A percentile compares a stretch with the other conserved stretches of the same genome.
Conservation (phyloP, 2,113 vertebrate genomes). For the Emydocephalus ijimae region DNA sequence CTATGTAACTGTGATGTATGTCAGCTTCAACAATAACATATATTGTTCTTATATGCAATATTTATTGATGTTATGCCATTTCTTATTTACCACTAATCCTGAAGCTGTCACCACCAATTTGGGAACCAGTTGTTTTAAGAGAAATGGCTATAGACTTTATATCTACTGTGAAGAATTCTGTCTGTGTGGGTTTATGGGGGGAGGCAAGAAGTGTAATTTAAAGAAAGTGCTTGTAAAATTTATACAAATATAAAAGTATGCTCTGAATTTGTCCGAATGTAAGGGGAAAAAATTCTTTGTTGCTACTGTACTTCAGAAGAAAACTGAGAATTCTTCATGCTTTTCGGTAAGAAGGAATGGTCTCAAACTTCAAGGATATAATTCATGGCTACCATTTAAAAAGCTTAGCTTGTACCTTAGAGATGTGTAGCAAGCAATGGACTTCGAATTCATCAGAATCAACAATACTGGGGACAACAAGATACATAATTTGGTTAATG, state of each 20-base stretch:
- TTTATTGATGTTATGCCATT: constrained; percentile 36
- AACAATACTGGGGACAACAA: background rate
- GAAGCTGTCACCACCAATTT: constrained; percentile 44
- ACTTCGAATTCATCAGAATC: background rate
- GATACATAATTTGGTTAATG: background rate
- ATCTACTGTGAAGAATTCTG: background rate
- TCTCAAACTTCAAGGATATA: background rate
- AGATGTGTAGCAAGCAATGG: background rate
- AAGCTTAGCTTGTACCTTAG: background rate
- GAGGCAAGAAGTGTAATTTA: background rate
- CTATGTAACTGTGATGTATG: constrained; percentile 50
- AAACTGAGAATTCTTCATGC: background rate
- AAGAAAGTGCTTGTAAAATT: background rate
- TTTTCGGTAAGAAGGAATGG: background rate
- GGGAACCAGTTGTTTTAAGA: background rate
- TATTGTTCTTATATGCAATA: constrained; percentile 23
- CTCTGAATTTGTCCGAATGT: constrained; percentile 46
- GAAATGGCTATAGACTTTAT: background rate
- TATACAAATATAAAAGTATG: background rate
- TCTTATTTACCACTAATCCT: constrained; percentile 44
- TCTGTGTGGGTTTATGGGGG: background rate
- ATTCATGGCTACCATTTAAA: background rate
- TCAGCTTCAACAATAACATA: constrained; percentile 47
- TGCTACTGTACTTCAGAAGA: background rate
- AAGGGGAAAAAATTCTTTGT: constrained; percentile 26